A percentile compares a stretch with the other conserved stretches of the same genome.
phyloP scores from a whole-genome alignment of 2,797 vertebrate genomes.

The Halcyon chelicuti region DNA sequence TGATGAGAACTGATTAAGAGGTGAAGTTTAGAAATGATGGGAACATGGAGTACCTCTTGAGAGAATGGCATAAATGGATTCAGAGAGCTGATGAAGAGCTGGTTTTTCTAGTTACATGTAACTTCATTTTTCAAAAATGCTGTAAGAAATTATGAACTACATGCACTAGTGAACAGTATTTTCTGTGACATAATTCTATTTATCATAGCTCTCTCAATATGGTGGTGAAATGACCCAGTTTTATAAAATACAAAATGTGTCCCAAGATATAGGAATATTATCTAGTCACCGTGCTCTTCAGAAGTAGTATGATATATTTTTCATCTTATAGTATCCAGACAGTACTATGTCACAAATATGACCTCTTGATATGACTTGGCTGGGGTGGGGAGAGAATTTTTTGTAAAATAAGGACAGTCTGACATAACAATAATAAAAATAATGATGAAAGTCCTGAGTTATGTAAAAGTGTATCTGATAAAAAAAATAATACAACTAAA shows the following conservation, averaged over 20 bases:
- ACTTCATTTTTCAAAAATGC: conserved; percentile 2
- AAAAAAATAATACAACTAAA: neutral
- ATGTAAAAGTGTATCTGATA: neutral
- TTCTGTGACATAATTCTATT: neutral
- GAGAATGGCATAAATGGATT: neutral
- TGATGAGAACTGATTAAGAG: neutral
- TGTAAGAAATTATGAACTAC: neutral
- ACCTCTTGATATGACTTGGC: neutral
- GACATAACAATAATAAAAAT: neutral
- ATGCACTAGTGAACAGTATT: neutral
- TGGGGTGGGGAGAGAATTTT: neutral
- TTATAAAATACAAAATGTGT: neutral
- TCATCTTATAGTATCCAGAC: neutral
- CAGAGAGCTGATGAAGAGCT: neutral
- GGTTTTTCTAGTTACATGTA: neutral
- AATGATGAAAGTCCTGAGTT: neutral
- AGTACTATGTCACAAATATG: neutral
- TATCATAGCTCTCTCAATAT: neutral
- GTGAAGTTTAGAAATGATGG: neutral
- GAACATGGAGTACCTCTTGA: neutral
- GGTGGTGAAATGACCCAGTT: neutral
- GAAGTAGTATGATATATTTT: neutral
- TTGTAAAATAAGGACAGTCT: neutral
- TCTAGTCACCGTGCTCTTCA: neutral
- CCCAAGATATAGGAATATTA: neutral